These are phyloP conservation scores for Campoplex capitator DNA, from an alignment of 2,888 invertebrate species.

Conservation along the genomic window DNA sequence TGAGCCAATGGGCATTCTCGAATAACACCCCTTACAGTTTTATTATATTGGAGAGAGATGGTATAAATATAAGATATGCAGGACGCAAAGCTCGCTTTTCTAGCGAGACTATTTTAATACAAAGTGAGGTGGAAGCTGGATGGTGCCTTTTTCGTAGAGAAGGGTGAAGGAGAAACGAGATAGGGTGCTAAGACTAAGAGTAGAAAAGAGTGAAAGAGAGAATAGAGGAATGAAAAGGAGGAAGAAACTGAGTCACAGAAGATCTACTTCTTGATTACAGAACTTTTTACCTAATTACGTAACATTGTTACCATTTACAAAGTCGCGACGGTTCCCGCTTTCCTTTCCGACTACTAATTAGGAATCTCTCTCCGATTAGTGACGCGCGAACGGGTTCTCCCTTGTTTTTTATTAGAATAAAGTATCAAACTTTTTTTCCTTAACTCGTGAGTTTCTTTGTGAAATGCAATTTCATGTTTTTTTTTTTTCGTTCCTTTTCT, in stretches of 20 bases:
- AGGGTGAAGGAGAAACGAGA: slow-evolving; percentile 58
- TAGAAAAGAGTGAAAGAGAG: slow-evolving; percentile 43
- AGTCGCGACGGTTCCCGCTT: slow-evolving; percentile 77
- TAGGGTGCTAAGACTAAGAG: slow-evolving; percentile 65
- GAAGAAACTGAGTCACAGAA: slow-evolving; percentile 75
- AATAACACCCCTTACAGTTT: neutral
- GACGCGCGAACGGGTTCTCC: slow-evolving; percentile 70
- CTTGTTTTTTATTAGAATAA: slow-evolving; percentile 65
- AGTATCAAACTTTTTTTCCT: slow-evolving; percentile 61
- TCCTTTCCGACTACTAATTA: slow-evolving; percentile 82
- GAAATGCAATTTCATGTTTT: slow-evolving; percentile 11
- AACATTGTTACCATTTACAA: slow-evolving; percentile 84
- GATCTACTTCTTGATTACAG: slow-evolving; percentile 84
- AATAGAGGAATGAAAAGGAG: slow-evolving; percentile 50
- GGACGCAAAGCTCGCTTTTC: slow-evolving; percentile 79
- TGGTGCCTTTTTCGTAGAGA: slow-evolving; percentile 46
- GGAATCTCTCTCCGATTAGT: slow-evolving; percentile 77
- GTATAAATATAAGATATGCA: slow-evolving; percentile 80
- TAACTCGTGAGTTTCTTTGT: neutral
- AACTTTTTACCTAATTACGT: slow-evolving; percentile 84
- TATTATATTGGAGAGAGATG: slow-evolving; percentile 49
- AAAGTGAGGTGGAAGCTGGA: slow-evolving; percentile 74
- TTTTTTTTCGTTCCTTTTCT: neutral
- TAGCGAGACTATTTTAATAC: slow-evolving; percentile 82
- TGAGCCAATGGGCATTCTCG: neutral